A percentile compares a stretch with the other conserved stretches of the same genome.
Evolutionary conservation across 2,797 vertebrate species (phyloP).

Genomic region (Leptoclinus maculatus): DNA sequence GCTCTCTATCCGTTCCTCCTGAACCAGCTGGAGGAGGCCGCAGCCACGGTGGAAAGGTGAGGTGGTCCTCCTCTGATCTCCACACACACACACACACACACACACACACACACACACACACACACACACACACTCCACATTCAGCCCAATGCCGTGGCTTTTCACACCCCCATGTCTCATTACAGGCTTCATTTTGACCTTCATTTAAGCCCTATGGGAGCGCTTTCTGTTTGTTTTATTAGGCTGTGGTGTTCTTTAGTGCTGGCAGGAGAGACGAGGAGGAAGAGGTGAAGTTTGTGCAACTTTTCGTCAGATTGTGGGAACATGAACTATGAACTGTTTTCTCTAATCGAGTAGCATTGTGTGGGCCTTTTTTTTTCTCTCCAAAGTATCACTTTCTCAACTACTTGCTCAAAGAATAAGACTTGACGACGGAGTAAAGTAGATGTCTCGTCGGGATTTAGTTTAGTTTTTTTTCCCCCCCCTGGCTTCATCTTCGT

Average conservation of each 20-base stretch:
- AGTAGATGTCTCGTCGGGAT: slow-evolving; percentile 45
- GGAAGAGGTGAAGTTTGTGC: slow-evolving; percentile 3
- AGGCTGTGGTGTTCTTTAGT: slow-evolving; percentile 18
- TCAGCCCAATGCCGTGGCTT: slow-evolving; percentile 26
- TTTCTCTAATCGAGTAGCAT: slow-evolving; percentile 3
- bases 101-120: neutral
- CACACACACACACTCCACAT: neutral
- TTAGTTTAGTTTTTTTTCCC: slow-evolving; percentile 36
- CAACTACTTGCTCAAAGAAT: slow-evolving; percentile 37
- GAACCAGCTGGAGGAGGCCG: slow-evolving; percentile 89
- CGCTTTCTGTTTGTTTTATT: slow-evolving; percentile 18
- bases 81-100: slow-evolving; percentile 1
- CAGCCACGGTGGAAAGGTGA: slow-evolving; percentile 90
- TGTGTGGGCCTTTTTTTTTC: slow-evolving; percentile 5
- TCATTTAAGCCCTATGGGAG: neutral
- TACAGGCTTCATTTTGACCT: slow-evolving; percentile 24
- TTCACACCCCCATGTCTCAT: slow-evolving; percentile 40
- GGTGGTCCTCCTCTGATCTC: slow-evolving; percentile 20
- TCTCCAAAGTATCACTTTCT: slow-evolving; percentile 7
- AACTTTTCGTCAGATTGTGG: slow-evolving; percentile 10
- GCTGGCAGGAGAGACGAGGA: neutral
- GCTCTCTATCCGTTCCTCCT: slow-evolving; percentile 95
- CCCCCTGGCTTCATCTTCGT: slow-evolving; percentile 64
- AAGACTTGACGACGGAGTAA: slow-evolving; percentile 43
- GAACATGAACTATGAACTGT: slow-evolving; percentile 16